Percentiles rank a stretch among this genome's conserved stretches.
These are phyloP conservation scores for Rugalucina vietnamica DNA, from an alignment of 2,888 invertebrate genomes.

Conservation along the genomic window DNA sequence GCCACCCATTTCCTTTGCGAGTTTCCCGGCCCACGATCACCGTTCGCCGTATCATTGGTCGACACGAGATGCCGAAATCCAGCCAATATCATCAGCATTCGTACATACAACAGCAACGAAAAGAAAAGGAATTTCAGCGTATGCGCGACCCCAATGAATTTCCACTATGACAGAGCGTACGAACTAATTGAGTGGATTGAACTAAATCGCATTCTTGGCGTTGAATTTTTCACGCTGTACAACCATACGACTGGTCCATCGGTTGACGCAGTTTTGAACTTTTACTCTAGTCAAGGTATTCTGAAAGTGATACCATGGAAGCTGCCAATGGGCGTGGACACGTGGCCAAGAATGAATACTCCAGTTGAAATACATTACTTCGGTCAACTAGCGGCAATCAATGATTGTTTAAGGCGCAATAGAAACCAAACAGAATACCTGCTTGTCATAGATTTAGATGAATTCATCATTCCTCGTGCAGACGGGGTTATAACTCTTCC, in stretches of 20 bases:
- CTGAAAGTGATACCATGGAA: slow-evolving; percentile 78
- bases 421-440: slow-evolving; percentile 71
- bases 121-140: slow-evolving; percentile 67
- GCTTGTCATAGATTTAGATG: slow-evolving; percentile 82
- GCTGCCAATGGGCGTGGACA: slow-evolving; percentile 72
- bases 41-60: background rate
- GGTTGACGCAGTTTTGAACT: slow-evolving; percentile 69
- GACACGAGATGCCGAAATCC: background rate
- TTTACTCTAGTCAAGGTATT: slow-evolving; percentile 67
- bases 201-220: slow-evolving; percentile 79
- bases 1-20: background rate
- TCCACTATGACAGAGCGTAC: slow-evolving; percentile 69
- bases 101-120: background rate
- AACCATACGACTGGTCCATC: slow-evolving; percentile 72
- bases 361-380: slow-evolving; percentile 79
- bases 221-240: slow-evolving; percentile 78
- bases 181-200: slow-evolving; percentile 82
- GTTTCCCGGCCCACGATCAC: background rate
- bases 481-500: slow-evolving; percentile 61
- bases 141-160: slow-evolving; percentile 74
- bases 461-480: slow-evolving; percentile 79
- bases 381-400: slow-evolving; percentile 80
- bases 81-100: slow-evolving; percentile 4
- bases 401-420: slow-evolving; percentile 81
- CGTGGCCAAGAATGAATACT: slow-evolving; percentile 40